Evolutionary conservation across 2,888 invertebrate species (phyloP).

Genomic region (Phortica okadai): DNA sequence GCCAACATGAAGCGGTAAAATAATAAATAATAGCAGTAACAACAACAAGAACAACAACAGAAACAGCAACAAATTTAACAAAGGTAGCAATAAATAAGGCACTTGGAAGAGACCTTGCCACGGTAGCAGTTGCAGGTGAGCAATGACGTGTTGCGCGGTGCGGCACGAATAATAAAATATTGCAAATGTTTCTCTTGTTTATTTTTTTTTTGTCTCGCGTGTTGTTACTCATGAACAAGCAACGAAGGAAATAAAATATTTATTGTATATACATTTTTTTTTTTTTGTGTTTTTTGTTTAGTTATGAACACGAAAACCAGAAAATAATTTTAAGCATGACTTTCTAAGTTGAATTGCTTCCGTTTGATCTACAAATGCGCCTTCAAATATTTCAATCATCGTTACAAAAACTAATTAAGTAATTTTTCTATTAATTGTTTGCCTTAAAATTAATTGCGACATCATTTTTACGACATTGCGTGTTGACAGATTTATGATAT

Average conservation of each 20-base stretch:
- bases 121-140: neutral
- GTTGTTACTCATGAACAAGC: conserved; percentile 11
- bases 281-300: neutral
- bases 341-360: no score
- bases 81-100: neutral
- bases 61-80: neutral
- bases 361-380: neutral
- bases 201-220: conserved; percentile 21
- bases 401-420: neutral
- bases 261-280: neutral
- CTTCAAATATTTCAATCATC: neutral
- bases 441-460: conserved; percentile 57
- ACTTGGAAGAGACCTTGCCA: neutral
- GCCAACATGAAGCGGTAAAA: conserved; percentile 11
- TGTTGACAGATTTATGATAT: conserved; percentile 64
- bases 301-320: neutral
- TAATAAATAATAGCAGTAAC: conserved; percentile 19
- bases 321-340: no score
- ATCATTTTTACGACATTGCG: conserved; percentile 59
- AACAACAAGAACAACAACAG: conserved; percentile 9
- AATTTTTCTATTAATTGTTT: conserved; percentile 1
- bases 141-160: neutral
- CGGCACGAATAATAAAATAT: neutral
- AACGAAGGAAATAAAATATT: neutral
- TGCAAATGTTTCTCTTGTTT: neutral